A percentile compares a stretch with the other conserved stretches of the same genome.
phyloP scores from a whole-genome alignment of 2,888 invertebrate species.

The Noctua janthe region DNA sequence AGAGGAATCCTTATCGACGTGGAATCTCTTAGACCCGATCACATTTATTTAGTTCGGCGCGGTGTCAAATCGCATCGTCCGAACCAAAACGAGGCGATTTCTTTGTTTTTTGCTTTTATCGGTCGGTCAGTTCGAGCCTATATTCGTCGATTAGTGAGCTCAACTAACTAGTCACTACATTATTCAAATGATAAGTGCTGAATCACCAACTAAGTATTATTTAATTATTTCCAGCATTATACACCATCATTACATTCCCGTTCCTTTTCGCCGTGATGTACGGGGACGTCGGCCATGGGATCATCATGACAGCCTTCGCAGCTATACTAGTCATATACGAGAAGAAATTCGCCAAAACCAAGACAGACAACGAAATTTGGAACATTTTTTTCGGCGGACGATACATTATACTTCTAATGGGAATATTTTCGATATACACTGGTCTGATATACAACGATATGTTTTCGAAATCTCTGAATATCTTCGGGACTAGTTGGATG shows the following conservation, averaged over 20 bases:
- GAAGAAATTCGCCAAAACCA: conserved; percentile 88
- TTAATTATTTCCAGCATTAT: conserved; percentile 89
- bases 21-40: not conserved
- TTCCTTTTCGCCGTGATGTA: conserved; percentile 95
- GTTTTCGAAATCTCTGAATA: conserved; percentile 93
- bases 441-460: conserved; percentile 94
- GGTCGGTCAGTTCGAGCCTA: not conserved
- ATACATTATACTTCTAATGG: conserved; percentile 94
- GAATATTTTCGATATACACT: conserved; percentile 93
- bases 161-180: not conserved
- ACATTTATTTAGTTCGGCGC: not conserved
- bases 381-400: conserved; percentile 93
- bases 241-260: conserved; percentile 94
- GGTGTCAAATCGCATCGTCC: not conserved
- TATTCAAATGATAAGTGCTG: not conserved
- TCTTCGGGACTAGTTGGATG: conserved; percentile 92
- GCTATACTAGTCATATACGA: conserved; percentile 92
- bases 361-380: conserved; percentile 92
- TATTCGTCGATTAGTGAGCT: not conserved
- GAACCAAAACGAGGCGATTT: not conserved
- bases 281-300: conserved; percentile 94
- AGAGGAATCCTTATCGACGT: not conserved
- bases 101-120: not conserved
- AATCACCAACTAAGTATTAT: not conserved
- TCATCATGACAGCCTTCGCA: conserved; percentile 92